phyloP scores from a whole-genome alignment of 2,888 invertebrate species.

The Calameuta filiformis region DNA sequence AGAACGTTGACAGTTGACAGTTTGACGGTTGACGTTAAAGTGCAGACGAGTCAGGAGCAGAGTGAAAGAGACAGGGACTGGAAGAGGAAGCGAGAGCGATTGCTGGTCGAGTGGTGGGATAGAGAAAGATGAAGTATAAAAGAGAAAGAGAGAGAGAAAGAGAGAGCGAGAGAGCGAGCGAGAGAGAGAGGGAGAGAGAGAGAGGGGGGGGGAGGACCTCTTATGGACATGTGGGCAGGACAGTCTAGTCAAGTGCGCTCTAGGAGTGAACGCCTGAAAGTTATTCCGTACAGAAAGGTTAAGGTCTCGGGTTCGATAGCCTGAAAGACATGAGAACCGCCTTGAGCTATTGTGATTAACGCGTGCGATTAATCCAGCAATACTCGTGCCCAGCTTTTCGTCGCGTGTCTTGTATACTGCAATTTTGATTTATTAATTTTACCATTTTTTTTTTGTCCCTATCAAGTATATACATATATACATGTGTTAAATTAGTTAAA shows the following conservation, averaged over 20 bases:
- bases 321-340: slow-evolving; percentile 27
- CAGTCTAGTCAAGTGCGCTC: slow-evolving; percentile 30
- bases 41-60: slow-evolving; percentile 10
- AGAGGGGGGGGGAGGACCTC: background rate
- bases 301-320: slow-evolving; percentile 54
- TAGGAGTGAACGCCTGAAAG: slow-evolving; percentile 18
- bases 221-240: slow-evolving; percentile 25
- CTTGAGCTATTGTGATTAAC: slow-evolving; percentile 8
- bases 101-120: background rate
- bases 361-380: slow-evolving; percentile 1
- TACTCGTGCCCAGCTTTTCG: background rate
- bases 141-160: slow-evolving; percentile 11
- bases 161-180: slow-evolving; percentile 13
- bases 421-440: background rate
- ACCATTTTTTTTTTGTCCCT: background rate
- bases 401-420: background rate
- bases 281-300: slow-evolving; percentile 47
- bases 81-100: background rate
- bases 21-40: background rate
- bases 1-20: background rate
- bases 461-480: too few relatives aligned
- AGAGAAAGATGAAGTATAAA: slow-evolving; percentile 19
- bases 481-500: too few relatives aligned
- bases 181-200: slow-evolving; percentile 14
- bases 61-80: slow-evolving; percentile 18